Evolutionary conservation across 2,797 vertebrate species (phyloP).

Genomic region (Amazona ochrocephala): DNA sequence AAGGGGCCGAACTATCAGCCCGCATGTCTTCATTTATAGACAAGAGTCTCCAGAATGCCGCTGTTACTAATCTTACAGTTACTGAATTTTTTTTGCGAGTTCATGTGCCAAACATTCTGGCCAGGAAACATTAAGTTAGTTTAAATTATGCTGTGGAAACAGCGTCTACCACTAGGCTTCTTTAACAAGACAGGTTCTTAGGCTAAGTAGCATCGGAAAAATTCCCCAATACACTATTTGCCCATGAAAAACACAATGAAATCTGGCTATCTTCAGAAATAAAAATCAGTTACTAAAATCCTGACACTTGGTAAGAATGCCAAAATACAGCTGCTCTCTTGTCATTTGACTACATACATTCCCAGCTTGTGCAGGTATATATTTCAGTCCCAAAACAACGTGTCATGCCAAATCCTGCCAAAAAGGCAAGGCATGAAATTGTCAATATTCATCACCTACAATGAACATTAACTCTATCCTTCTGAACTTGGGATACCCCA

Average conservation of each 20-base stretch:
- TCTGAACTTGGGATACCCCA: neutral
- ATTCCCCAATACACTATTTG: neutral
- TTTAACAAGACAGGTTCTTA: neutral
- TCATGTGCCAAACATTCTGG: neutral
- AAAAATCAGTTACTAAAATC: neutral
- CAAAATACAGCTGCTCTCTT: neutral
- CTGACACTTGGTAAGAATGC: neutral
- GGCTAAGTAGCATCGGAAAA: neutral
- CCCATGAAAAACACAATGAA: neutral
- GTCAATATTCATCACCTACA: neutral
- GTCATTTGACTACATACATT: neutral
- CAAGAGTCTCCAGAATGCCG: neutral
- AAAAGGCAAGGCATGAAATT: neutral
- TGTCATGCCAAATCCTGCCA: neutral
- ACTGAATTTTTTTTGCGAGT: neutral
- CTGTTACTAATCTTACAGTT: neutral
- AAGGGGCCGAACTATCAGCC: neutral
- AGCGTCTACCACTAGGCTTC: neutral
- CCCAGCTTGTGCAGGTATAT: neutral
- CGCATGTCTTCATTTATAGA: neutral
- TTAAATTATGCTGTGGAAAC: neutral
- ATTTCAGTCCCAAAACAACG: neutral
- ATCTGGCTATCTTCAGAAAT: accelerated
- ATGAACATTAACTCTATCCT: neutral
- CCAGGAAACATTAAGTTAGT: neutral